Conservation (phyloP, 1,140 invertebrate genomes). For the Camponotus floridanus region DNA sequence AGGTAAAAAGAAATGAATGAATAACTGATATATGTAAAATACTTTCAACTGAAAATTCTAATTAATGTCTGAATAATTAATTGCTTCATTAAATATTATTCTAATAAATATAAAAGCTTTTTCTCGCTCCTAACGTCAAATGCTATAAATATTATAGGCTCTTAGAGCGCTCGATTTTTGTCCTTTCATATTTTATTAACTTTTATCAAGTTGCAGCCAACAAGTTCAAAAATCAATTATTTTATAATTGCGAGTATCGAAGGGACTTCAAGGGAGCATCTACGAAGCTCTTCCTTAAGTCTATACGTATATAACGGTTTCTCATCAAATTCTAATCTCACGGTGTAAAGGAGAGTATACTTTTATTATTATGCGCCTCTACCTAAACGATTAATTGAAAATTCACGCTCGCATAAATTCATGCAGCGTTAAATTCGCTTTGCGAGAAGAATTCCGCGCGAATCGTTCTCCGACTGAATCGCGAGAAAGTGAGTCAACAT, state of each 20-base stretch:
- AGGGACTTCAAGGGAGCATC: not conserved
- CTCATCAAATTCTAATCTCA: not conserved
- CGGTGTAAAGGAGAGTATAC: not conserved
- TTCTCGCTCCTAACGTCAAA: not conserved
- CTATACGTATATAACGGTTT: not conserved
- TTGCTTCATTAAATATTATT: not conserved
- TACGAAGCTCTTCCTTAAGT: not conserved
- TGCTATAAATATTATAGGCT: not conserved
- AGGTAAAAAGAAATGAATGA: not conserved
- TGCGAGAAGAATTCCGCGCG: too few relatives aligned
- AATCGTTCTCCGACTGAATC: not conserved
- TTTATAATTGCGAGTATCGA: not conserved
- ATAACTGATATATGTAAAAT: not conserved
- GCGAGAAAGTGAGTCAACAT: not conserved
- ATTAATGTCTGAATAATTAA: constrained; percentile 10
- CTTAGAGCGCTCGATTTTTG: not conserved
- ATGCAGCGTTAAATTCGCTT: too few relatives aligned
- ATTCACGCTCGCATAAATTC: not conserved
- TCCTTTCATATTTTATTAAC: not conserved
- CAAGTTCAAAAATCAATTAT: not conserved
- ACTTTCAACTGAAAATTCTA: not conserved
- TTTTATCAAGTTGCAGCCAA: constrained; percentile 14
- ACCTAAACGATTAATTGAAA: not conserved
- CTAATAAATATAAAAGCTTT: not conserved
- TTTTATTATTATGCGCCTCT: not conserved